These are phyloP conservation scores for Triplophysa tibetana DNA, from an alignment of 2,113 vertebrate genomes.

Conservation along the genomic window DNA sequence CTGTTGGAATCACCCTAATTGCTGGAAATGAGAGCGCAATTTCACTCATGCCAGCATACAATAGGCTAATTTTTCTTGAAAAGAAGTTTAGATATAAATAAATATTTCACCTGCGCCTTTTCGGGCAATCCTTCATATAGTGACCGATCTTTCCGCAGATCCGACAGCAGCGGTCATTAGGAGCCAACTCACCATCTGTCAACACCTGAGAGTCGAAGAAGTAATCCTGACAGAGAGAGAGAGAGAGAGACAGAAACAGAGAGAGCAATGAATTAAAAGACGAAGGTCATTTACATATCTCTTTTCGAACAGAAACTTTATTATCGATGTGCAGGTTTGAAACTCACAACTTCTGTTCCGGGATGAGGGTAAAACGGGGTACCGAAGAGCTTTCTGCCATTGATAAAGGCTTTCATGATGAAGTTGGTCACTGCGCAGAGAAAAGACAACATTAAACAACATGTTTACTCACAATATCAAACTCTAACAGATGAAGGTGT, in stretches of 20 bases:
- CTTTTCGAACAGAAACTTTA: too few species aligned
- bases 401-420: slow-evolving; percentile 99
- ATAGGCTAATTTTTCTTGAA: too few species aligned
- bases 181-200: slow-evolving; percentile 94
- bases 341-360: slow-evolving; percentile 85
- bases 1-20: too few species aligned
- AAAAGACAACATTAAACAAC: slow-evolving; percentile 29
- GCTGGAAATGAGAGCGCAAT: too few species aligned
- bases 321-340: too few species aligned
- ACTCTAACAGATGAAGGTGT: not conserved
- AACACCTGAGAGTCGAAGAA: slow-evolving; percentile 97
- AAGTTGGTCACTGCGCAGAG: slow-evolving; percentile 94
- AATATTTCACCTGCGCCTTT: slow-evolving; percentile 85
- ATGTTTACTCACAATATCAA: not conserved
- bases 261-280: not conserved
- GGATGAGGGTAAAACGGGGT: slow-evolving; percentile 88
- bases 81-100: too few species aligned
- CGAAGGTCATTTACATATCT: too few species aligned
- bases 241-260: slow-evolving; percentile 13
- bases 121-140: slow-evolving; percentile 99
- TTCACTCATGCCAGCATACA: too few species aligned
- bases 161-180: slow-evolving; percentile 95
- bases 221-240: slow-evolving; percentile 81
- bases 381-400: slow-evolving; percentile 94
- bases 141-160: slow-evolving; percentile 99